phyloP scores from a whole-genome alignment of 2,888 invertebrate genomes.

The Lepidonotus clava region DNA sequence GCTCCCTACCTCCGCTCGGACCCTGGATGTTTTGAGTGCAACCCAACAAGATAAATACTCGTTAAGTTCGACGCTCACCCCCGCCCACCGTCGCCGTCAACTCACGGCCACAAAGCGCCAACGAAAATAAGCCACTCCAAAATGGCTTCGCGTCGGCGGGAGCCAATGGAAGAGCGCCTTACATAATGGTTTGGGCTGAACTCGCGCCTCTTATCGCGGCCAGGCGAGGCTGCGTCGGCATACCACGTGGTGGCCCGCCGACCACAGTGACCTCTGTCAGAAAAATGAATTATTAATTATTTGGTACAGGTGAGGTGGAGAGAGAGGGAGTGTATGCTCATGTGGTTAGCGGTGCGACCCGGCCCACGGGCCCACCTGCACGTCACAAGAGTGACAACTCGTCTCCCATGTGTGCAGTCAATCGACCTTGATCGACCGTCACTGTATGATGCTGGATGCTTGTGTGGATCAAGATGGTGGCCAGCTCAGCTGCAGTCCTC shows the following conservation, averaged over 20 bases:
- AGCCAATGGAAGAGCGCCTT: background rate
- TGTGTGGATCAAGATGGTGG: too few relatives aligned
- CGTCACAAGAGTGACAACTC: too few relatives aligned
- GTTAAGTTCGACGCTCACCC: background rate
- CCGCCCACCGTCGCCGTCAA: background rate
- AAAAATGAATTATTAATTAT: background rate
- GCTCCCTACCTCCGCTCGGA: background rate
- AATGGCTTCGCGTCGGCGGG: background rate
- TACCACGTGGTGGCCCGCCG: background rate
- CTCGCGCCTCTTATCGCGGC: background rate
- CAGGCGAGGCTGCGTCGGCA: background rate
- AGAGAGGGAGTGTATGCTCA: too few relatives aligned
- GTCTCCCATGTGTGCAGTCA: too few relatives aligned
- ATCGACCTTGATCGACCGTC: too few relatives aligned
- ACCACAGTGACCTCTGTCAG: too few relatives aligned
- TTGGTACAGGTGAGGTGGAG: background rate
- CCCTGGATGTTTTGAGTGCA: background rate
- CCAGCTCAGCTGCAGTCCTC: too few relatives aligned
- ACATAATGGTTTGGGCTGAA: slow-evolving; percentile 1
- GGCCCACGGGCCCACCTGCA: too few relatives aligned
- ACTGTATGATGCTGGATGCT: too few relatives aligned
- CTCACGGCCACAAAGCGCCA: background rate
- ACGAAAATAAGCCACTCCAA: slow-evolving; percentile 28
- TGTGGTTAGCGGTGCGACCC: too few relatives aligned
- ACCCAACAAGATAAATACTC: background rate